These are phyloP conservation scores for Melanophora roralis DNA, from an alignment of 2,888 invertebrate species.

Conservation along the genomic window DNA sequence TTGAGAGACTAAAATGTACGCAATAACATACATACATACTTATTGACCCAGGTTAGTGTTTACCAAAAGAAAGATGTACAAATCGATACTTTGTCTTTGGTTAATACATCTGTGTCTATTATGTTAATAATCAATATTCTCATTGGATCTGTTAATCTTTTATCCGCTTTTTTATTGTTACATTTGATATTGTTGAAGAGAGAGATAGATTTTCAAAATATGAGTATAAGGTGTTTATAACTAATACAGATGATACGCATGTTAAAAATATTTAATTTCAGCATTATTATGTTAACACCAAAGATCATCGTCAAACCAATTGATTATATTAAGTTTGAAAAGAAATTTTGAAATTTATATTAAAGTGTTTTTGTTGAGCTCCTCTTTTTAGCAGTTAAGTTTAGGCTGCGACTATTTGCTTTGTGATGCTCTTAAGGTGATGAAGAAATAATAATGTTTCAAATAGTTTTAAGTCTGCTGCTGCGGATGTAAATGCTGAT, in stretches of 20 bases:
- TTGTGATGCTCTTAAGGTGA: slow-evolving; percentile 8
- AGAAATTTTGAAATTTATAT: slow-evolving; percentile 55
- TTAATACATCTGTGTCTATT: not conserved
- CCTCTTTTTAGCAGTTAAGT: not conserved
- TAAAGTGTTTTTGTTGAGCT: not conserved
- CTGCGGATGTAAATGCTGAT: not conserved
- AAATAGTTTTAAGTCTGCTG: not conserved
- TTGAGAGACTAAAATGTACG: slow-evolving; percentile 9
- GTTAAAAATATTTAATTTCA: not conserved
- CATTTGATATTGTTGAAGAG: no score
- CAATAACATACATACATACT: slow-evolving; percentile 20
- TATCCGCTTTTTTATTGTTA: not conserved
- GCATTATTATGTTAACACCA: not conserved
- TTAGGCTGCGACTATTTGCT: not conserved
- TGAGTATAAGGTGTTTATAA: no score
- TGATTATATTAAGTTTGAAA: slow-evolving; percentile 25
- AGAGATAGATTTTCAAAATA: no score
- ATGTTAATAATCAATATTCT: slow-evolving; percentile 37
- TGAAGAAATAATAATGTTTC: slow-evolving; percentile 43
- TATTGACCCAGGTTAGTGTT: slow-evolving; percentile 60
- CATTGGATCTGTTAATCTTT: slow-evolving; percentile 33
- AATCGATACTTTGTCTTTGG: not conserved
- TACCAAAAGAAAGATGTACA: not conserved
- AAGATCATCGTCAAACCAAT: slow-evolving; percentile 4
- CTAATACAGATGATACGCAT: not conserved